Evolutionary conservation across 2,888 invertebrate species (phyloP), one percentile per base, ranked within the genome.

Genomic region (Muschampia plurimacula): DNA sequence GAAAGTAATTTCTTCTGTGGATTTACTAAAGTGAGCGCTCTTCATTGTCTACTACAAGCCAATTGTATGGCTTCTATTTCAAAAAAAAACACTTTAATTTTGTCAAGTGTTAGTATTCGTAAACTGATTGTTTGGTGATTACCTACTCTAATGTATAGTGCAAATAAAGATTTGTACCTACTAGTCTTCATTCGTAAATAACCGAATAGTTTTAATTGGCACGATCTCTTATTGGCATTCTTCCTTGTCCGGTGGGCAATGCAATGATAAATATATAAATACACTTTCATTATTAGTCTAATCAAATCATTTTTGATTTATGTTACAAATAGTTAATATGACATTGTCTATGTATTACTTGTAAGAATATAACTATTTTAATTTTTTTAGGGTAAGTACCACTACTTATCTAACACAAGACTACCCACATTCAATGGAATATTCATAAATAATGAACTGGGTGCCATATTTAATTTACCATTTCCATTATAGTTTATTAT

Each of bases 161-260:
- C 72, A 67, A 67, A 67, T 36, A 69, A 76, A 72, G 59, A 67
- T 71, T 71, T 66, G 71, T 74, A 74, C 76, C 74, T 78, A 75
- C 74, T 75, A 73, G 73, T 72, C 74, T 76, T 77, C 74, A 79
- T 75, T 75, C 75, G 75, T 75, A 79, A 78, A 81, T 77, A 79
- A 75, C 76, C 75, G 73, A 78, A 78, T 76, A 76, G 74, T 75
- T 72, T 60, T 76, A 76, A 80, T 80, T 81, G 80, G 79, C 80
- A 80, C 79, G 75, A 69, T 76, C 72, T 73, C 71, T 73, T 78
- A 73, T 73, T 73, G 73, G 72, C 72, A 72, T 72, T 72, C 72
- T 72, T 72, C 72, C 55, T 67, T 72, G 62, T 72, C 63, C 60
- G 60, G 52, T 52, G 71, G 60, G 49, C 71, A 72, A 60, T 46